Percentiles rank a stretch among this genome's conserved stretches.
Conservation (phyloP, 2,888 invertebrate species). For the Ctena decussata region DNA sequence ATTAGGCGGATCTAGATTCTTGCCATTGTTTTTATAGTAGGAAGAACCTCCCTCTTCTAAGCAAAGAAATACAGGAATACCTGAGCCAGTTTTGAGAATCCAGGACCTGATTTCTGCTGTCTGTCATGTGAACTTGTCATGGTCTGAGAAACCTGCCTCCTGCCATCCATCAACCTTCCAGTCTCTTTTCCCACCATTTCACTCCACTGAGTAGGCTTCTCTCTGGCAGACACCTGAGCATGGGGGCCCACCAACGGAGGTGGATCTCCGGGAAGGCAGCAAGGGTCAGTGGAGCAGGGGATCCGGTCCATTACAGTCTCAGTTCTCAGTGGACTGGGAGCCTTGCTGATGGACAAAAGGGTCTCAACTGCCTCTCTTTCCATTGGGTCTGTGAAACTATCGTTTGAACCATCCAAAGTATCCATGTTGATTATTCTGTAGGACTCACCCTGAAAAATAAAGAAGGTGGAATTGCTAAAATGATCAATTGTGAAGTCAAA, state of each 20-base stretch:
- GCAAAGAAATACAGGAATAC: too few species aligned
- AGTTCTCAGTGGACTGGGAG: conserved; percentile 52
- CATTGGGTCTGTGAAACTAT: conserved; percentile 6
- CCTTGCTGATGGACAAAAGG: conserved; percentile 82
- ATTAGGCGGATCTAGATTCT: too few species aligned
- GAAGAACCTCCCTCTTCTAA: too few species aligned
- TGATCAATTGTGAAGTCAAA: too few species aligned
- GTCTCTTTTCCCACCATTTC: background rate
- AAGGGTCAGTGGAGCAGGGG: conserved; percentile 36
- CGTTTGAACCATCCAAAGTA: background rate
- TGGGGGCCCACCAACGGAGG: conserved; percentile 9
- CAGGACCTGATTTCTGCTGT: background rate
- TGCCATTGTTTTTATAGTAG: too few species aligned
- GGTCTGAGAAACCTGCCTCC: background rate
- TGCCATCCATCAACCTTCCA: background rate
- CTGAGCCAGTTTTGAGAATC: background rate
- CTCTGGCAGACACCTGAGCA: background rate
- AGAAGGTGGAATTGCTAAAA: too few species aligned
- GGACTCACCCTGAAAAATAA: background rate
- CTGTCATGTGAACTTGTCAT: background rate
- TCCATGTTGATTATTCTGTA: background rate
- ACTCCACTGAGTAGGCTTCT: background rate
- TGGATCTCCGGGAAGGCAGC: conserved; percentile 41
- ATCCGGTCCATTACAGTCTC: conserved; percentile 52
- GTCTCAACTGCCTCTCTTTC: conserved; percentile 87